Base-by-base conservation (phyloP, 2,113 vertebrate genomes). In the Hydropotes inermis region DNA sequence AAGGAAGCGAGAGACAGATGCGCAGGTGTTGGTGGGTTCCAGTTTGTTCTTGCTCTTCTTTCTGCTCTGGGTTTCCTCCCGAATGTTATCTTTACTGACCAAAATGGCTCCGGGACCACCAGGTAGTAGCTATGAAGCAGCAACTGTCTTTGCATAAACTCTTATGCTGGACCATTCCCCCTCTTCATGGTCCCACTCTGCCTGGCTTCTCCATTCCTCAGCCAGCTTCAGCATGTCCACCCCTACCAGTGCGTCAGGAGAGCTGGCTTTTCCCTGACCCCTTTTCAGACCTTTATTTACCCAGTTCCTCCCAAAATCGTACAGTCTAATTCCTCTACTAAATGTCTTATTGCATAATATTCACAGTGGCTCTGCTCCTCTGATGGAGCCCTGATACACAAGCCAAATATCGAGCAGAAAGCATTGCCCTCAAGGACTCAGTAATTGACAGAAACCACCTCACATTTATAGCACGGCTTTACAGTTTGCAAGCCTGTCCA, bases 361-460 rank as follows among this genome's bases (percentile, higher is more conserved):
- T 91, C 86, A 96, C 0, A 30, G 58, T 6, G 30, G 17, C 43
- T 93, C 84, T 52, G 76, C 39, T 74, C 95, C 79, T 57, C 89
- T 89, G 52, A 58, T 58, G 85, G 94, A 96, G 82, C 28, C 74
- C 92, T 27, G 92, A 79, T 4, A 70, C 21, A 30, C 19, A 58
- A 85, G 90, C 84, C 27, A 60, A 67, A 23, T 9, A 64, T 1
- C 17, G 52, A 96, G 87, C 27, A 74, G 67, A 61, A 28, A n/a
- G 55, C 50, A 61, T 39, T 30, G 43, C 60, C 55, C 76, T 89
- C 61, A 85, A 91, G 47, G 87, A 91, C 70, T 50, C 45, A 6
- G 52, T 36, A 86, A 96, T 19, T 33, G 96, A 86, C 92, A 50
- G 74, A 95, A 96, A 89, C 55, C 55, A 82, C 50, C 50, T 87